Evolutionary conservation across 2,113 vertebrate genomes (phyloP).

Genomic region (Sphyrna mokarran): DNA sequence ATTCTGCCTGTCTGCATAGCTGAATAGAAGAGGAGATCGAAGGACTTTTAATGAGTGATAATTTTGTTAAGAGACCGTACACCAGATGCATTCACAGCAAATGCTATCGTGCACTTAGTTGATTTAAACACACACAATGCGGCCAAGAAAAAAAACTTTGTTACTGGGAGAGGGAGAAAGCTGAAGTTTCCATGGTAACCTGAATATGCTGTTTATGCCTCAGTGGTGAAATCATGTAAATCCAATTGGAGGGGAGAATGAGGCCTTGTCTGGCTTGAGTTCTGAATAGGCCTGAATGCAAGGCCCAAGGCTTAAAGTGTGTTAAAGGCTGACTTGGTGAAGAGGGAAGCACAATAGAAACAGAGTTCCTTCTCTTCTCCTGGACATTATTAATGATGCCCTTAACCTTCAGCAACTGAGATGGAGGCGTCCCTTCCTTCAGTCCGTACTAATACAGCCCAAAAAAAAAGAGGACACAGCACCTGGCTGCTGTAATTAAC

Average conservation of each 20-base stretch:
- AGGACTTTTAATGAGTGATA: constrained; percentile 33
- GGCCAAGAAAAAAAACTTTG: constrained; percentile 24
- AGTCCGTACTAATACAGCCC: constrained; percentile 38
- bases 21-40: constrained; percentile 30
- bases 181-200: constrained; percentile 66
- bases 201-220: constrained; percentile 78
- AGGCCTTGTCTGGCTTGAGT: constrained; percentile 66
- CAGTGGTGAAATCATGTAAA: constrained; percentile 77
- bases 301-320: constrained; percentile 51
- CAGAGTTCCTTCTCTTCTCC: constrained; percentile 53
- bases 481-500: constrained; percentile 38
- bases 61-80: constrained; percentile 33
- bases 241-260: constrained; percentile 74
- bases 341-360: constrained; percentile 56
- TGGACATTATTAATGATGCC: constrained; percentile 55
- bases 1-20: constrained; percentile 1
- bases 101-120: constrained; percentile 32
- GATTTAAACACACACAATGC: constrained; percentile 33
- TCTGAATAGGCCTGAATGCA: constrained; percentile 56
- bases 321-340: constrained; percentile 48
- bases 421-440: constrained; percentile 39
- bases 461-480: neutral
- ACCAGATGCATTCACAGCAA: constrained; percentile 31
- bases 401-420: constrained; percentile 44
- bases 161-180: constrained; percentile 48